phyloP scores from a whole-genome alignment of 1,140 invertebrate genomes.

The Lasaia peninsularis region DNA sequence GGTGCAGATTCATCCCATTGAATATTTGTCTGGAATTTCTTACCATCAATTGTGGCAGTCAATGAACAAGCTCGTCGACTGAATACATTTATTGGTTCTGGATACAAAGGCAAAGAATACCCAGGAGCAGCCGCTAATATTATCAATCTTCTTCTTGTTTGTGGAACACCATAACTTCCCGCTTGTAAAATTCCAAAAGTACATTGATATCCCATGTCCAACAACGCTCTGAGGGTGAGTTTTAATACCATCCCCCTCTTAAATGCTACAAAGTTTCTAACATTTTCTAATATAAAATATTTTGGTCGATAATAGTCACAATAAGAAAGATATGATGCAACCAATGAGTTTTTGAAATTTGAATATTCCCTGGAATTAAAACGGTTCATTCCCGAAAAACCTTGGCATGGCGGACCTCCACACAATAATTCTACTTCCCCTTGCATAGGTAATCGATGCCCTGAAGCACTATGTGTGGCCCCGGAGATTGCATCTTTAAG shows the following conservation, averaged over 20 bases:
- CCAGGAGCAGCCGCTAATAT: conserved; percentile 91
- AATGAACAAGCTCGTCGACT: conserved; percentile 84
- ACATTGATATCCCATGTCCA: conserved; percentile 93
- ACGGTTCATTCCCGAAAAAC: conserved; percentile 93
- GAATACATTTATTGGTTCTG: conserved; percentile 90
- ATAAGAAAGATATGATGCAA: conserved; percentile 90
- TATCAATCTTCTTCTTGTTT: conserved; percentile 87
- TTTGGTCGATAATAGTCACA: conserved; percentile 92
- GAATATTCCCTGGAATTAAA: conserved; percentile 94
- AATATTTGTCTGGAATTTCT: conserved; percentile 72
- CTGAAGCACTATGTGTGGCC: conserved; percentile 55
- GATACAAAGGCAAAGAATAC: conserved; percentile 86
- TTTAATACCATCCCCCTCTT: conserved; percentile 90
- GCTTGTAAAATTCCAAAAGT: conserved; percentile 92
- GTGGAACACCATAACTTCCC: conserved; percentile 91
- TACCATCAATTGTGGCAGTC: conserved; percentile 86
- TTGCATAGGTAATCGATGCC: conserved; percentile 84
- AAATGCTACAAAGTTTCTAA: conserved; percentile 90
- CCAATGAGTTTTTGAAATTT: conserved; percentile 91
- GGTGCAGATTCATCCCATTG: conserved; percentile 81
- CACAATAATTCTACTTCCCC: conserved; percentile 91
- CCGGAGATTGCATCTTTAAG: conserved; percentile 82
- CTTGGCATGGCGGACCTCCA: conserved; percentile 95
- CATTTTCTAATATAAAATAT: conserved; percentile 93
- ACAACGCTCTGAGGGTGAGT: conserved; percentile 85